Evolutionary conservation across 2,797 vertebrate species (phyloP).

Genomic region (Anabas testudineus): DNA sequence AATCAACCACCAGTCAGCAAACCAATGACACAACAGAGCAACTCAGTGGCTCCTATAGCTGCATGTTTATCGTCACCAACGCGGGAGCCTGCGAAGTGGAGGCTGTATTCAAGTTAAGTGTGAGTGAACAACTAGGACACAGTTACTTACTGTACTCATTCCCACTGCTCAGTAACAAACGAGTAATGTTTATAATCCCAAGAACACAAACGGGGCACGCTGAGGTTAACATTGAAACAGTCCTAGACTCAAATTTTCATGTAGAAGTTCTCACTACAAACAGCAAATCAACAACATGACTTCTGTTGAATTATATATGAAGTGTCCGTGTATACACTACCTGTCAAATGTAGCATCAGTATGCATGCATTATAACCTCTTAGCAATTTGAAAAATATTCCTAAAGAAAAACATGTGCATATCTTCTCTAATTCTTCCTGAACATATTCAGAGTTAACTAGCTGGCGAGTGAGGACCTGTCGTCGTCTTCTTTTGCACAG

Average conservation of each 20-base stretch:
- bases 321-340: conserved; percentile 5
- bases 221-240: conserved; percentile 20
- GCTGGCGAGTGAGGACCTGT: conserved; percentile 15
- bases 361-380: background rate
- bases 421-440: background rate
- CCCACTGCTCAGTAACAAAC: background rate
- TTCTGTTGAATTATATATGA: conserved; percentile 56
- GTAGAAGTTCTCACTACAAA: conserved; percentile 39
- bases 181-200: conserved; percentile 10
- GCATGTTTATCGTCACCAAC: conserved; percentile 12
- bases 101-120: conserved; percentile 36
- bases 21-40: conserved; percentile 29
- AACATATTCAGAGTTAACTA: conserved; percentile 16
- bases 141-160: conserved; percentile 4
- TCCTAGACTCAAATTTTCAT: conserved; percentile 26
- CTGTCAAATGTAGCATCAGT: background rate
- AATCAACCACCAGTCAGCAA: conserved; percentile 54
- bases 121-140: conserved; percentile 43
- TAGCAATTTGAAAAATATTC: background rate
- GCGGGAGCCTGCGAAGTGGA: background rate
- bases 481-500: background rate
- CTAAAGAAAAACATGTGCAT: background rate
- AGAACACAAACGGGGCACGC: background rate
- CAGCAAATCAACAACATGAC: conserved; percentile 19
- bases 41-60: conserved; percentile 11